Base-by-base conservation (phyloP, 2,113 vertebrate genomes). In the Salminus brasiliensis region DNA sequence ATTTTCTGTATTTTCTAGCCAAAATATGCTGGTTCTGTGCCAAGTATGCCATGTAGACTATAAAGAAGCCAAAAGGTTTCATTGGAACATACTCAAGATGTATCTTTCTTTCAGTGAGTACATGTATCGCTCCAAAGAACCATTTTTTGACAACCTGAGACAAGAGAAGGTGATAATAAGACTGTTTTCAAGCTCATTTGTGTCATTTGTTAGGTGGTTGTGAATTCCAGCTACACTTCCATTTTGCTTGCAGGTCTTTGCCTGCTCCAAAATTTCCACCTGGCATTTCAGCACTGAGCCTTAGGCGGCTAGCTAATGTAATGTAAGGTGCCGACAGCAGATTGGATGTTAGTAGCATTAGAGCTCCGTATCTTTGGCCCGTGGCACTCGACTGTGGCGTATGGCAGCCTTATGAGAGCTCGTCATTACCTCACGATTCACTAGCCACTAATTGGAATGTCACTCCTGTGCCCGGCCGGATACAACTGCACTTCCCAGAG, bases 371-470 rank as follows among this genome's bases (percentile, higher is more conserved):
- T 30, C 60, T 66, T 39, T 10, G 18, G 8, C 62, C 34, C 5
- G 32, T 66, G 36, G 81, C 69, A 65, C 74, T 83, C 74, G 4
- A 77, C 84, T 83, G 27, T 16, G 45, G 78, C 70, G 81, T 88
- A 80, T 87, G 87, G 83, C 88, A 82, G 82, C 81, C 73, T 76
- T 41, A 72, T 55, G 87, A 89, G 86, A 84, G 85, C 83, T 82
- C 84, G 66, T 80, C 88, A 84, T 82, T 85, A 55, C 82, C 88
- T 88, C 88, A 90, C 90, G 87, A 91, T 88, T 92, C 91, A 91
- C 85, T 90, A 88, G 88, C 78, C 87, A 83, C 89, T 93, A 92
- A 93, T 93, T 91, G 88, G 88, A 91, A 88, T 90, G 90, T 92
- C 91, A 89, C 80, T 91, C 88, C 53, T 23, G 80, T 36, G 75